Base-by-base conservation (phyloP, 2,888 invertebrate genomes). In the Cheilosia pagana region DNA sequence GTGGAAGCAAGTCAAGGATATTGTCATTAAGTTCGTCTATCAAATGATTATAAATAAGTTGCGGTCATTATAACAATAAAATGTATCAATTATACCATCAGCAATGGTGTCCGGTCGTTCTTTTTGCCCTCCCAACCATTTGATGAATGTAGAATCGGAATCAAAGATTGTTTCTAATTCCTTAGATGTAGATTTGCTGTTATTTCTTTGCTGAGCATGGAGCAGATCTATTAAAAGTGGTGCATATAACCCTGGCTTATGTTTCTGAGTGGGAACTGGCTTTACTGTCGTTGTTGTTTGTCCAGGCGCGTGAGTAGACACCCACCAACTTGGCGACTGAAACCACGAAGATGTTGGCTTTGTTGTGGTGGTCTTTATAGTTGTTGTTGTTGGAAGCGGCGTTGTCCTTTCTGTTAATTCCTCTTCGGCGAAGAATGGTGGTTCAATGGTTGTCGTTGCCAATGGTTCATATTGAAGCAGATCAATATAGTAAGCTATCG, bases 401-500 rank as follows among this genome's bases (percentile, higher is more conserved):
- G 43, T 45, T 6, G 86, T 72, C 28, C 71, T 86, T 14, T 75
- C 71, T 43, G 59, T 28, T 50, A 31, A 75, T 5, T 79, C 87
- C 39, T 87, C 87, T 39, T 81, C 86, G 1, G 87, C 88, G 71
- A 88, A 89, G 77, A 91, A 92, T 0, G 92, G 91, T 8, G 92
- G 92, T 79, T 92, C 92, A 8, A 90, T 87, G 0, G 92, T 92
- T 60, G 92, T 92, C 57, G 88, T 88, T 60, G 88, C 87, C 1
- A 90, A 59, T 21, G 91, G 90, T 65, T 92, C 92, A 76, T 92
- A 92, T 78, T 92, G 91, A 71, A 92, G 87, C n/a, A 89, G 88
- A 81, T 92, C 92, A 43, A 92, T 91, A 53, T 91, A 92, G 86
- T 92, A 92, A 31, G 91, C 91, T 70, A 92, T 79, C 2, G 91